Conservation (phyloP, 1,140 invertebrate species). For the Oscheius sp. region DNA sequence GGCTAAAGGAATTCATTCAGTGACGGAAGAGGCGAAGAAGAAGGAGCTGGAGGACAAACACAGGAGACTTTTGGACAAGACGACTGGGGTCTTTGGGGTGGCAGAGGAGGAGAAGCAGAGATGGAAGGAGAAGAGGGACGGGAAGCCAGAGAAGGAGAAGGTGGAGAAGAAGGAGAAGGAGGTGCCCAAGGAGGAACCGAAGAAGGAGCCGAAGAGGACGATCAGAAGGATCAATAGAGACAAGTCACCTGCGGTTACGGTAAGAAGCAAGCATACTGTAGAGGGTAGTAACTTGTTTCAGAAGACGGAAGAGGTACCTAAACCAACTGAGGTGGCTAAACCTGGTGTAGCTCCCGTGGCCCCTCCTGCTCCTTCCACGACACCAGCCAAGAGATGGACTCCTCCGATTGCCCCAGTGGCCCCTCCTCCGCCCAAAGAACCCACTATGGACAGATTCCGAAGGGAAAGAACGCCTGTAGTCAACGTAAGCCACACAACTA, state of each 20-base stretch:
- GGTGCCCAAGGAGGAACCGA: background rate
- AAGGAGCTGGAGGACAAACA: conserved; percentile 37
- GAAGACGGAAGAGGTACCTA: background rate
- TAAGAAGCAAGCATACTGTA: no score
- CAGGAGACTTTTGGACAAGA: conserved; percentile 15
- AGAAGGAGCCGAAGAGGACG: conserved; percentile 38
- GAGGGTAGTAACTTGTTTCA: no score
- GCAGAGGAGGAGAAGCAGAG: conserved; percentile 35
- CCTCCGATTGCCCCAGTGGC: background rate
- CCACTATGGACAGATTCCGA: background rate
- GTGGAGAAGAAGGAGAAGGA: conserved; percentile 22
- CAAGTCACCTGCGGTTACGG: no score
- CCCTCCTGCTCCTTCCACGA: no score
- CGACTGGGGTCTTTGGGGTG: conserved; percentile 34
- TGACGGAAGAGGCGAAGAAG: conserved; percentile 33
- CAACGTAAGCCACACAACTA: background rate
- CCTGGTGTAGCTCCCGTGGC: no score
- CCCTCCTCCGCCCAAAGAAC: background rate
- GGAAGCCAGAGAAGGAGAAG: conserved; percentile 30
- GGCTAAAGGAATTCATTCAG: conserved; percentile 25
- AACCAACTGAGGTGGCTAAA: no score
- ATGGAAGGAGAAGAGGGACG: conserved; percentile 36
- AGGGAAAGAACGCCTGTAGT: background rate
- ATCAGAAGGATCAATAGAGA: conserved; percentile 25
- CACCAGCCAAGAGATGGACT: no score